Percentiles rank a stretch among this genome's conserved stretches.
Evolutionary conservation across 2,113 vertebrate genomes (phyloP).

Genomic region (Notarius lentiginosus): DNA sequence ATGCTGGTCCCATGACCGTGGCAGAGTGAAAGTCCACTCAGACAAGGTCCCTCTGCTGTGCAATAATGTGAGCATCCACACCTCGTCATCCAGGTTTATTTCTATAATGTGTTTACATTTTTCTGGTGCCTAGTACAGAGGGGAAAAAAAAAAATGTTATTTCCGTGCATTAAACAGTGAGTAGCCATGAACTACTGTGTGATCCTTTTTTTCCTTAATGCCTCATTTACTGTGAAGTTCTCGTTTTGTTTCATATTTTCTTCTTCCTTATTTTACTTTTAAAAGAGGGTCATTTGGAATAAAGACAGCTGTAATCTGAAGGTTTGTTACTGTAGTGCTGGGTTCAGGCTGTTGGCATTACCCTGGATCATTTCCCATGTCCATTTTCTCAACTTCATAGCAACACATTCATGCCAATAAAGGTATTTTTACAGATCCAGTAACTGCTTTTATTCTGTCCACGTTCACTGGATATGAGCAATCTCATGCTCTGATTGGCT

Average conservation of each 20-base stretch:
- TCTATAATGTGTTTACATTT: constrained; percentile 90
- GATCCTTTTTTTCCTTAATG: constrained; percentile 63
- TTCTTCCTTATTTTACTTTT: constrained; percentile 54
- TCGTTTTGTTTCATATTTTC: constrained; percentile 49
- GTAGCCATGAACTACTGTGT: constrained; percentile 70
- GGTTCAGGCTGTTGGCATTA: constrained; percentile 5
- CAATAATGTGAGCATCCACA: constrained; percentile 53
- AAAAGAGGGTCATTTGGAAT: constrained; percentile 63
- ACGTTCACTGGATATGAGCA: no score
- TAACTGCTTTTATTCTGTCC: not conserved
- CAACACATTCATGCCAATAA: constrained; percentile 19
- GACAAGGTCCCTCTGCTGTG: constrained; percentile 55
- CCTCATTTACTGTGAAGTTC: constrained; percentile 58
- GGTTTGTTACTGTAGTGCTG: constrained; percentile 45
- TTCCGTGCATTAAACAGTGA: constrained; percentile 88
- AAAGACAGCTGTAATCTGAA: constrained; percentile 61
- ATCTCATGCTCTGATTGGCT: no score
- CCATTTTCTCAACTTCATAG: not conserved
- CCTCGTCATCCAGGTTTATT: constrained; percentile 87
- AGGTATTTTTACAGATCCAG: not conserved
- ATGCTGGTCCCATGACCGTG: constrained; percentile 32
- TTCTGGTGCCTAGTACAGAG: constrained; percentile 95
- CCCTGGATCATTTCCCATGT: not conserved
- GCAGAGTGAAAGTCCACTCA: constrained; percentile 49
- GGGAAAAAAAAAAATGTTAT: constrained; percentile 67